phyloP scores from a whole-genome alignment of 2,888 invertebrate genomes.

The Eristalis arbustorum region DNA sequence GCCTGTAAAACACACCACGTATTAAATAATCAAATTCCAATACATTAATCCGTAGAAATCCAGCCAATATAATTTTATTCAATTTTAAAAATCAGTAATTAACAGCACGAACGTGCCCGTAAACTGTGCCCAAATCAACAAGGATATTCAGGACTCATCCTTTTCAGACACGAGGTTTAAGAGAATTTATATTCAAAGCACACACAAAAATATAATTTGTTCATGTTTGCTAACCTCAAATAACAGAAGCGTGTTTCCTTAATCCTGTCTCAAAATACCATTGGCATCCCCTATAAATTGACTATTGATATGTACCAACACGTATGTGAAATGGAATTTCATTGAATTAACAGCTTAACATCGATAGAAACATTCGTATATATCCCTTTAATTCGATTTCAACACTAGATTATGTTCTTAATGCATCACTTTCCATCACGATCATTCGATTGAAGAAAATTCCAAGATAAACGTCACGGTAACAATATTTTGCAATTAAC shows the following conservation, averaged over 20 bases:
- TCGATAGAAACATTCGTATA: not conserved
- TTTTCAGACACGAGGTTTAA: not conserved
- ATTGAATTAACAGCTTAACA: not conserved
- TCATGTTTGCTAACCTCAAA: slow-evolving; percentile 19
- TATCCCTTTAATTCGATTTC: not conserved
- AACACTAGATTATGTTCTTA: not conserved
- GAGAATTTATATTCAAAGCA: slow-evolving; percentile 38
- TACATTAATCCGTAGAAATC: not conserved
- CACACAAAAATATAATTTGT: slow-evolving; percentile 9
- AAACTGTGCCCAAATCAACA: not conserved
- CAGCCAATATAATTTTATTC: not conserved
- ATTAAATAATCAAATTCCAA: not conserved
- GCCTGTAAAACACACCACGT: too few relatives aligned
- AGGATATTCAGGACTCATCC: not conserved
- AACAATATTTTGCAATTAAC: not conserved
- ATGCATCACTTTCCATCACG: not conserved
- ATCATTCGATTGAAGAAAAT: not conserved
- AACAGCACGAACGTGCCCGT: not conserved
- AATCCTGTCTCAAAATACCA: not conserved
- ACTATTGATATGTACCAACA: not conserved
- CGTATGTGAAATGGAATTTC: not conserved
- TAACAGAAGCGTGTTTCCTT: not conserved
- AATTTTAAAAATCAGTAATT: not conserved
- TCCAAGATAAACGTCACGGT: not conserved
- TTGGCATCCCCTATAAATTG: not conserved